Percentiles rank a stretch among this genome's conserved stretches.
phyloP scores from a whole-genome alignment of 2,113 vertebrate genomes.

The Anser cygnoides region DNA sequence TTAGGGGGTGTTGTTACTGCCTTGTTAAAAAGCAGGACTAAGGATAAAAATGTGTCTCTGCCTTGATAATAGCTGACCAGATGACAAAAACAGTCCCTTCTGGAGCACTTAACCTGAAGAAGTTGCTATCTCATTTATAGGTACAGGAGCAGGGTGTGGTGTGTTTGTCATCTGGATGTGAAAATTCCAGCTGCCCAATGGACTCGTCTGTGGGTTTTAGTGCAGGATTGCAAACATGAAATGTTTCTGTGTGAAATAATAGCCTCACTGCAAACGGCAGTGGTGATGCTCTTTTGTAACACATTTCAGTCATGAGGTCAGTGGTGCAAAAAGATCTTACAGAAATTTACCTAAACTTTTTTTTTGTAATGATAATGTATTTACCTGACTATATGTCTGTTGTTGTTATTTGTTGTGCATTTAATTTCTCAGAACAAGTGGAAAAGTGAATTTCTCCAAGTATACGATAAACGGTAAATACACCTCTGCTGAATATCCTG shows the following conservation, averaged over 20 bases:
- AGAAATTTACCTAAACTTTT: not conserved
- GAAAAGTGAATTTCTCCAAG: not conserved
- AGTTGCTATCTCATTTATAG: fast-evolving
- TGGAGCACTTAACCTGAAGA: not conserved
- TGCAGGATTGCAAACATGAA: not conserved
- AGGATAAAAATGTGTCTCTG: not conserved
- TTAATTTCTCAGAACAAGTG: not conserved
- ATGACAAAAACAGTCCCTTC: not conserved
- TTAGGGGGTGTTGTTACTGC: not conserved
- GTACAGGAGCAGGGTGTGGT: not conserved
- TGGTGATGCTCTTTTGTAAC: not conserved
- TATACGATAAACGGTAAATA: not conserved
- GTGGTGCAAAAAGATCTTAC: not conserved
- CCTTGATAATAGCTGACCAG: not conserved
- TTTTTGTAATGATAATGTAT: not conserved
- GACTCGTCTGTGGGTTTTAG: not conserved
- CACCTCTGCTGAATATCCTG: not conserved
- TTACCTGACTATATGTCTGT: not conserved
- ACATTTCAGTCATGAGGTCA: not conserved
- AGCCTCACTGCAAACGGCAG: not conserved
- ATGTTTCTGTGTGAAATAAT: not conserved
- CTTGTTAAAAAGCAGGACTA: not conserved
- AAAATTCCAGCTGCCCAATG: not conserved
- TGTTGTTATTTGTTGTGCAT: not conserved
- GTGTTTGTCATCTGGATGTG: not conserved